Conservation (phyloP, 2,888 invertebrate species). For the Drosophila multiciliata region DNA sequence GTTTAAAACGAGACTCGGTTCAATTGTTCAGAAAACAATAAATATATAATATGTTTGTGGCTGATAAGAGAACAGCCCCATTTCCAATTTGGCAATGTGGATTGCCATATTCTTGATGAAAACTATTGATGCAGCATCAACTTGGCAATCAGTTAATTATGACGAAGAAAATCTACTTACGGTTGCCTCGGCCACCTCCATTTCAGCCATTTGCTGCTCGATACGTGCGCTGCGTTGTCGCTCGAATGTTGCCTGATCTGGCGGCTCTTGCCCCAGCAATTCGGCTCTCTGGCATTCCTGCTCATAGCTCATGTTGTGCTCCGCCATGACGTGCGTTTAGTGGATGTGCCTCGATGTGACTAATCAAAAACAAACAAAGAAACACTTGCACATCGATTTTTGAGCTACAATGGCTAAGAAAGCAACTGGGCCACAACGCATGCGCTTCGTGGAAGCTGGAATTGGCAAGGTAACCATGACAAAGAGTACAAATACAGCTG, state of each 20-base stretch:
- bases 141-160: background rate
- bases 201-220: conserved; percentile 82
- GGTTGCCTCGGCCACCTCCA: conserved; percentile 86
- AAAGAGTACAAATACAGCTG: background rate
- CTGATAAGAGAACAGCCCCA: background rate
- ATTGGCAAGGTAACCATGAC: background rate
- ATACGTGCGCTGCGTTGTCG: conserved; percentile 86
- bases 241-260: conserved; percentile 89
- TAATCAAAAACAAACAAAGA: conserved; percentile 21
- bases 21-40: background rate
- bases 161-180: conserved; percentile 69
- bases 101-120: background rate
- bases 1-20: background rate
- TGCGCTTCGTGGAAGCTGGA: conserved; percentile 29
- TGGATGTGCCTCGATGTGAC: conserved; percentile 13
- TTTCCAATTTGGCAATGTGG: background rate
- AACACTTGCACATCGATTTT: conserved; percentile 63
- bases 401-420: conserved; percentile 18
- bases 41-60: background rate
- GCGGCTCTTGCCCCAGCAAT: conserved; percentile 89
- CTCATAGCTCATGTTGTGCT: conserved; percentile 88
- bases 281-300: conserved; percentile 92
- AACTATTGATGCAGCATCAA: background rate
- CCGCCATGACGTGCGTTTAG: conserved; percentile 75
- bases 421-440: conserved; percentile 54